These are phyloP conservation scores for Butastur rufipennis DNA, from an alignment of 2,113 vertebrate species.

Conservation along the genomic window DNA sequence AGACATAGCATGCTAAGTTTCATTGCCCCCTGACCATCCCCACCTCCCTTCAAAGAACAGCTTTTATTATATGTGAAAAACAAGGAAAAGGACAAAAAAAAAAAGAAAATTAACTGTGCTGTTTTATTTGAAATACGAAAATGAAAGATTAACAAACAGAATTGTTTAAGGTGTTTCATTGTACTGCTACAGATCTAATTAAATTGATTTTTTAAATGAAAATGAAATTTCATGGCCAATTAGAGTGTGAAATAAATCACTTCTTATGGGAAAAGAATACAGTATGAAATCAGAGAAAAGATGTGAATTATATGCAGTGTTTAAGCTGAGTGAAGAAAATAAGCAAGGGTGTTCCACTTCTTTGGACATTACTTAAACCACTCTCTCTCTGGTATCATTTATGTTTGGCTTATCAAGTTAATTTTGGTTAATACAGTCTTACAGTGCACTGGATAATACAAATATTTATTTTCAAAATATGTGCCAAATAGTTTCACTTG, in stretches of 20 bases:
- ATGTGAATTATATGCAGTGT: background rate
- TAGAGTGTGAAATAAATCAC: slow-evolving; percentile 41
- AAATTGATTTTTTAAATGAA: slow-evolving; percentile 39
- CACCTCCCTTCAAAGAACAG: background rate
- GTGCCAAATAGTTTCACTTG: background rate
- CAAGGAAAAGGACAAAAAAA: background rate
- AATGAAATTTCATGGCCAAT: slow-evolving; percentile 48
- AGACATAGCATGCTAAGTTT: slow-evolving; percentile 13
- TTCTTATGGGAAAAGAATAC: slow-evolving; percentile 23
- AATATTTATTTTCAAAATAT: background rate
- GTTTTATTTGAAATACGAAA: slow-evolving; percentile 7
- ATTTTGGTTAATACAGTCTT: background rate
- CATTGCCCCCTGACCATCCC: background rate
- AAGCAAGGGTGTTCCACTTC: background rate
- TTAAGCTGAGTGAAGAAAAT: background rate
- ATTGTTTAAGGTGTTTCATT: background rate
- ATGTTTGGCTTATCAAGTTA: background rate
- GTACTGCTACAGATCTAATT: background rate
- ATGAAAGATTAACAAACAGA: slow-evolving; percentile 36
- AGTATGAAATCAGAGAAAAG: background rate
- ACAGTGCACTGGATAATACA: background rate
- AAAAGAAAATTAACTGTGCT: background rate
- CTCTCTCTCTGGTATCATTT: background rate
- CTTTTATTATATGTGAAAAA: slow-evolving; percentile 22
- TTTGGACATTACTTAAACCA: background rate